phyloP scores from a whole-genome alignment of 1,140 invertebrate genomes.

The Meloidogyne floridensis region DNA sequence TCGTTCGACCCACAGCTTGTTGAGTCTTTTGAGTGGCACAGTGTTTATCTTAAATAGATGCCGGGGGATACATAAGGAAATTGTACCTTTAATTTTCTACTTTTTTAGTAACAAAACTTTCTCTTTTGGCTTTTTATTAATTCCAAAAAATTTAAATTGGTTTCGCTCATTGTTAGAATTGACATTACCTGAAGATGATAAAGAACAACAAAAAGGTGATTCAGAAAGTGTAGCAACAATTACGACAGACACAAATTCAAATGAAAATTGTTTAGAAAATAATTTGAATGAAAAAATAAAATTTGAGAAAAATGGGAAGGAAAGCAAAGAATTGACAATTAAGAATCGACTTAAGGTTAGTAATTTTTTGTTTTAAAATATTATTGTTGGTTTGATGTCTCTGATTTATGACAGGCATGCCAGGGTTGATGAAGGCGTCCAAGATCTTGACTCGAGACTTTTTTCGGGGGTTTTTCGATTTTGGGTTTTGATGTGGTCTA shows the following conservation, averaged over 20 bases:
- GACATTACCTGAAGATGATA: slow-evolving; percentile 72
- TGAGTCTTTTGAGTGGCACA: too few relatives aligned
- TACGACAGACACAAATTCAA: slow-evolving; percentile 72
- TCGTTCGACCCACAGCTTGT: too few relatives aligned
- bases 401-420: too few relatives aligned
- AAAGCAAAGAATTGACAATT: background rate
- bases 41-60: too few relatives aligned
- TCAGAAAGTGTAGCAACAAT: slow-evolving; percentile 27
- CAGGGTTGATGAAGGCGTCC: too few relatives aligned
- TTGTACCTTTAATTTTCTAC: background rate
- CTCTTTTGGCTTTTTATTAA: slow-evolving; percentile 86
- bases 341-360: slow-evolving; percentile 44
- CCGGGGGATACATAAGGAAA: too few relatives aligned
- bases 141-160: slow-evolving; percentile 87
- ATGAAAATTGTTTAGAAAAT: background rate
- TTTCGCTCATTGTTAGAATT: slow-evolving; percentile 84
- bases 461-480: too few relatives aligned
- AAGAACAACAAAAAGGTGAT: slow-evolving; percentile 35
- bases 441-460: too few relatives aligned
- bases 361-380: background rate
- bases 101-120: slow-evolving; percentile 82
- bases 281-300: background rate
- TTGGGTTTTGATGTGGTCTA: too few relatives aligned
- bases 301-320: background rate
- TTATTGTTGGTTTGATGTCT: too few relatives aligned